Base-by-base conservation (phyloP, 2,113 vertebrate species). In the Dromaius novaehollandiae region DNA sequence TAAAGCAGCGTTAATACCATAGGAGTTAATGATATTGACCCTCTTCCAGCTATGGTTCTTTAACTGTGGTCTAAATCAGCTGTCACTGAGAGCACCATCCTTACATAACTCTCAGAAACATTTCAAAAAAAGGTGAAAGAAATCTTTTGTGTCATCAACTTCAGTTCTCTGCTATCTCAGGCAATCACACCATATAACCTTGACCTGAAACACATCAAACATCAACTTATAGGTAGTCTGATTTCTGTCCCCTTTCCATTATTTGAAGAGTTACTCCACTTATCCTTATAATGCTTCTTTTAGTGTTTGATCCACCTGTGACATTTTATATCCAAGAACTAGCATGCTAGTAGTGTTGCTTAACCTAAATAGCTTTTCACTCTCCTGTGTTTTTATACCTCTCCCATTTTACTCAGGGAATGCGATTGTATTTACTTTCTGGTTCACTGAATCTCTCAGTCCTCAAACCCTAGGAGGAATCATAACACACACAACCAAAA, bases 401-500 rank as follows among this genome's bases (percentile, higher is more conserved):
- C 90, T 68, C 69, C 46, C 42, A 84, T 94, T 94, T 93, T 71
- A 88, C 17, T 88, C 51, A 11, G 48, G 90, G 69, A 82, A 92
- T 60, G 83, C 76, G 94, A 93, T 90, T 5, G 1, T 64, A 20
- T 95, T 96, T 95, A 30, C 71, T 97, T 96, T 93, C 93, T 89
- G 86, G 48, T 91, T 96, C 94, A 89, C 53, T 82, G 94, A 79
- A 60, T 96, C 89, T 53, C 76, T 95, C 85, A 89, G 42, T 89
- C 50, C 85, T 82, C 84, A 58, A 0, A 58, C 40, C 82, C 85
- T 91, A 26, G 38, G 73, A 91, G 81, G 71, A 89, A 95, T 92
- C 50, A 79, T 28, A 84, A 79, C 69, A 2, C 6, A 75, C 38
- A 50, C 50, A 89, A 89, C 51, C 58, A 60, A 84, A 82, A 92